phyloP scores from a whole-genome alignment of 2,888 invertebrate species.

The Clepsis dumicolana region DNA sequence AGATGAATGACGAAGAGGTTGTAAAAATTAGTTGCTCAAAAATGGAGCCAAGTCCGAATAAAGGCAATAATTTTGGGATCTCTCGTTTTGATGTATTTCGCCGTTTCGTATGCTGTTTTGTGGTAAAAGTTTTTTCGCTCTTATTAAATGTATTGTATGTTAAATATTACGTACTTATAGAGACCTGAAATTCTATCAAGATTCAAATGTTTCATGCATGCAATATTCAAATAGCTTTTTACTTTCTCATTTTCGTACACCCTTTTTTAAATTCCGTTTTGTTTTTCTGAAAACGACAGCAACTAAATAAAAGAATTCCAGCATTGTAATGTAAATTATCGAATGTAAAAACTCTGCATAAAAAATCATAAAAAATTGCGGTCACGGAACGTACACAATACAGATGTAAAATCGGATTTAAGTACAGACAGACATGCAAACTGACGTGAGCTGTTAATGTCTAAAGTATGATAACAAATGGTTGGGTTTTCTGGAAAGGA shows the following conservation, averaged over 20 bases:
- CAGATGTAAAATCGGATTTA: conserved; percentile 35
- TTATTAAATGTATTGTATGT: too few relatives aligned
- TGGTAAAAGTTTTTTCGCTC: too few relatives aligned
- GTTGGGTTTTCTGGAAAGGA: not conserved
- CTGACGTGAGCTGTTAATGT: conserved; percentile 32
- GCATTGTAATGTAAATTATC: not conserved
- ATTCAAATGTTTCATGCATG: too few relatives aligned
- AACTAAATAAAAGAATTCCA: not conserved
- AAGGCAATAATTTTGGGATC: conserved; percentile 54
- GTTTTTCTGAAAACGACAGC: not conserved
- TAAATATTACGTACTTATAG: too few relatives aligned
- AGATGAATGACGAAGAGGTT: conserved; percentile 27
- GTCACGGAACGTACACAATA: conserved; percentile 35
- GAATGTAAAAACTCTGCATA: conserved; percentile 25
- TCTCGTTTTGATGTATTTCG: conserved; percentile 28
- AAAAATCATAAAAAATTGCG: conserved; percentile 28
- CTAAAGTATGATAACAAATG: conserved; percentile 13
- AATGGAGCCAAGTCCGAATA: conserved; percentile 48
- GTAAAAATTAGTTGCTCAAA: conserved; percentile 57
- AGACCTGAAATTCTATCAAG: too few relatives aligned
- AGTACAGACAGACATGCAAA: conserved; percentile 35
- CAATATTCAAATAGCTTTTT: not conserved
- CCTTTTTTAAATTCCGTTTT: not conserved
- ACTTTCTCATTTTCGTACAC: not conserved
- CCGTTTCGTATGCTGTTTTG: conserved; percentile 9